Evolutionary conservation across 2,888 invertebrate genomes (phyloP).

Genomic region (Hipparchia sbordonii): DNA sequence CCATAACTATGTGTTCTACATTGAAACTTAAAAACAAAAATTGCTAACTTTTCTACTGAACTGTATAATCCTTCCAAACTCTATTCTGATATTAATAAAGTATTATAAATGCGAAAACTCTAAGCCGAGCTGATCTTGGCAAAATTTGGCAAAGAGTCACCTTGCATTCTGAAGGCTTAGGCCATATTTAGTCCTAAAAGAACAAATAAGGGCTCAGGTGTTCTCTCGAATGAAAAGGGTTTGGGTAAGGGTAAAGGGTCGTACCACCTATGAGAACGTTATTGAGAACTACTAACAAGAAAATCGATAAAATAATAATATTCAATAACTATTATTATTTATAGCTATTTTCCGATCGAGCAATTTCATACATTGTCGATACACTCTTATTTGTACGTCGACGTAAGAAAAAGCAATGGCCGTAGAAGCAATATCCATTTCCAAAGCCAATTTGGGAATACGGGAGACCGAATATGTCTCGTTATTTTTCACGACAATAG

Average conservation of each 20-base stretch:
- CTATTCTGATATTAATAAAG: neutral
- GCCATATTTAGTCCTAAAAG: too few species aligned
- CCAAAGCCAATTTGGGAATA: conserved; percentile 30
- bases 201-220: too few species aligned
- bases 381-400: conserved; percentile 19
- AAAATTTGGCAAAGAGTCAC: too few species aligned
- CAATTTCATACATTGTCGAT: neutral
- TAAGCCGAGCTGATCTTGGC: too few species aligned
- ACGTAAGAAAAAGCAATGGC: conserved; percentile 17
- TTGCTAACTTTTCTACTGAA: too few species aligned
- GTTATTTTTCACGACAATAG: conserved; percentile 36
- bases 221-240: too few species aligned
- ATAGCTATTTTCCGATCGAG: neutral
- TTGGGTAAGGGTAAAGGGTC: too few species aligned
- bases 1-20: too few species aligned
- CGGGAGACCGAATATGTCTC: conserved; percentile 23
- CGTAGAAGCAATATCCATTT: conserved; percentile 26
- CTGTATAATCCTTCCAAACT: neutral
- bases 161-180: too few species aligned
- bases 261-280: too few species aligned
- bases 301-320: neutral
- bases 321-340: neutral
- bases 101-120: neutral
- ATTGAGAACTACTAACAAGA: neutral
- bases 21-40: too few species aligned